Percentiles rank a stretch among this genome's conserved stretches.
These are phyloP conservation scores for Enteromius afrohamiltoni DNA, from an alignment of 2,797 vertebrate genomes.

Conservation along the genomic window DNA sequence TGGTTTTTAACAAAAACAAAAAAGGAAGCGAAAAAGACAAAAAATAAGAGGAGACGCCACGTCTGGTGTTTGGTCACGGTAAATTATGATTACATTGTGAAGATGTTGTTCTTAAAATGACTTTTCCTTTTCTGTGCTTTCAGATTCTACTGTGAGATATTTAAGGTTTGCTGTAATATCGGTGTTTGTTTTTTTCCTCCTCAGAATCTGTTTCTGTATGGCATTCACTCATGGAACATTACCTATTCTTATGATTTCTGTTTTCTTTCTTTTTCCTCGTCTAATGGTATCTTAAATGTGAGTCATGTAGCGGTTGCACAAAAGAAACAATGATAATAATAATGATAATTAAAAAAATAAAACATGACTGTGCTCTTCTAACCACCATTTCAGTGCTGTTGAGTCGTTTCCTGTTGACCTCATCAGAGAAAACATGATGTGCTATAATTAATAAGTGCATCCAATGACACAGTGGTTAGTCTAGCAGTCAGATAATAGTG, in stretches of 20 bases:
- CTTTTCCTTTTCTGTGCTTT: slow-evolving; percentile 80
- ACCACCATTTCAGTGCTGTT: slow-evolving; percentile 68
- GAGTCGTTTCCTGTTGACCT: slow-evolving; percentile 31
- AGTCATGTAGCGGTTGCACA: slow-evolving; percentile 90
- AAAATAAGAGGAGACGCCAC: slow-evolving; percentile 78
- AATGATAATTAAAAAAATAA: slow-evolving; percentile 61
- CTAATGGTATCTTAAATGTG: slow-evolving; percentile 91
- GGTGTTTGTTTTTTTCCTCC: slow-evolving; percentile 76
- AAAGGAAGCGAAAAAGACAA: slow-evolving; percentile 49
- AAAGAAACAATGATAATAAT: slow-evolving; percentile 80
- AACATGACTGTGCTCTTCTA: slow-evolving; percentile 74
- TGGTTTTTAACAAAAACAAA: slow-evolving; percentile 75
- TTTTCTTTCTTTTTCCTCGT: slow-evolving; percentile 52
- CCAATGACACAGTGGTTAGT: background rate
- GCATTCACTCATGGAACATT: slow-evolving; percentile 84
- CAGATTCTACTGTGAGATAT: slow-evolving; percentile 86
- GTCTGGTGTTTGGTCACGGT: slow-evolving; percentile 86
- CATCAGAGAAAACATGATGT: slow-evolving; percentile 10
- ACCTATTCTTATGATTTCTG: slow-evolving; percentile 49
- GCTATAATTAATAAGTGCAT: background rate
- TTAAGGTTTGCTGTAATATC: slow-evolving; percentile 78
- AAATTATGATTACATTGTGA: slow-evolving; percentile 84
- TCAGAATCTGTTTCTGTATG: slow-evolving; percentile 83
- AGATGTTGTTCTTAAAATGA: slow-evolving; percentile 81
- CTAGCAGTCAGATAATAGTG: slow-evolving; percentile 1